Conservation (phyloP, 1,140 invertebrate genomes). For the Lasioglossum albipes region DNA sequence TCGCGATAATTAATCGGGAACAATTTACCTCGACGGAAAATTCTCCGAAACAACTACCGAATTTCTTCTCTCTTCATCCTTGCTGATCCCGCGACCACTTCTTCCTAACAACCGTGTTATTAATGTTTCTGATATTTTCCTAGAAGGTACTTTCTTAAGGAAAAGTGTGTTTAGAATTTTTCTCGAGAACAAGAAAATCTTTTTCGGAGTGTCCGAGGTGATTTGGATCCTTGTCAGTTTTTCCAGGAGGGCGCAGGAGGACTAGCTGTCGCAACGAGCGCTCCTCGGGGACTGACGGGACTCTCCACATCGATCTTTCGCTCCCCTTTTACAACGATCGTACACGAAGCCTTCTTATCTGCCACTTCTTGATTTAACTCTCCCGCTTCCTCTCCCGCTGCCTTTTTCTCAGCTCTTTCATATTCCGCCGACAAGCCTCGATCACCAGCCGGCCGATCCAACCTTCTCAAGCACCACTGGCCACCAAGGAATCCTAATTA, state of each 20-base stretch:
- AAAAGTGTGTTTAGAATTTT: no score
- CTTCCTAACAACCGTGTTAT: background rate
- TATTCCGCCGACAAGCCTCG: background rate
- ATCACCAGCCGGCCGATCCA: background rate
- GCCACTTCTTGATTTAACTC: constrained; percentile 60
- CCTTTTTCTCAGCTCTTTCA: constrained; percentile 19
- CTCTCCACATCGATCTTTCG: constrained; percentile 29
- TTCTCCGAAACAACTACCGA: no score
- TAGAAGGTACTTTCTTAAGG: no score
- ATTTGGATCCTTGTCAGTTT: no score
- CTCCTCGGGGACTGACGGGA: constrained; percentile 60
- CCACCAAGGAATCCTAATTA: constrained; percentile 38
- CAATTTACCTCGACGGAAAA: no score
- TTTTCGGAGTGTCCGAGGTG: no score
- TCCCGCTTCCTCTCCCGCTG: constrained; percentile 29
- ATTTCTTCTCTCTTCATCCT: no score
- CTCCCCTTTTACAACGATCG: constrained; percentile 46
- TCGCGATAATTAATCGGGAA: no score
- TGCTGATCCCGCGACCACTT: no score
- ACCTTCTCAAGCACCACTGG: constrained; percentile 19
- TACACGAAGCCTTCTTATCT: constrained; percentile 64
- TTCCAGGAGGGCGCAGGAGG: no score
- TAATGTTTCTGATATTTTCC: background rate
- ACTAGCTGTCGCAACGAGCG: constrained; percentile 32
- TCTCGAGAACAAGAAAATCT: no score